Percentiles rank a stretch among this genome's conserved stretches.
These are phyloP conservation scores for Polydrusus pterygomalis DNA, from an alignment of 2,888 invertebrate genomes.

Conservation along the genomic window DNA sequence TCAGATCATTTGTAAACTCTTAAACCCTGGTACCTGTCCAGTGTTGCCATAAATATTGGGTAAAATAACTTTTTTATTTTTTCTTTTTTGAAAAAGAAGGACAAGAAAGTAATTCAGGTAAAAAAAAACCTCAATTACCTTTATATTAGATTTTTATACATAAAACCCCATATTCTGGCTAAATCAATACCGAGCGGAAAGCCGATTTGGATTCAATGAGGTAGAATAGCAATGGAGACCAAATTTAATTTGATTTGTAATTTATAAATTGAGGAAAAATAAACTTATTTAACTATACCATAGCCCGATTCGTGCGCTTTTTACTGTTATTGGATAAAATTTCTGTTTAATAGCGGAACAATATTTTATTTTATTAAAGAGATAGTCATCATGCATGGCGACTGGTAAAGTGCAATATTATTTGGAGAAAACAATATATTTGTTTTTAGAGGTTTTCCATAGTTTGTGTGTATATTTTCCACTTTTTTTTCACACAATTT, in stretches of 20 bases:
- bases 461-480: too few relatives aligned
- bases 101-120: not conserved
- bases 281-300: not conserved
- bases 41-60: too few relatives aligned
- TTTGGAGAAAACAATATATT: not conserved
- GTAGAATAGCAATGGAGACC: constrained; percentile 13
- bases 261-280: constrained; percentile 10
- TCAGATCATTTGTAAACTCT: too few relatives aligned
- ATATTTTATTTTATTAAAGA: too few relatives aligned
- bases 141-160: not conserved
- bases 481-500: too few relatives aligned
- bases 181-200: constrained; percentile 11
- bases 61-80: too few relatives aligned
- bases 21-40: too few relatives aligned
- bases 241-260: constrained; percentile 18
- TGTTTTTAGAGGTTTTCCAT: too few relatives aligned
- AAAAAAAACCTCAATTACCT: not conserved
- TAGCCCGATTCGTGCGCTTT: not conserved
- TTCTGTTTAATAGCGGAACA: not conserved
- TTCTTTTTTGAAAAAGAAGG: too few relatives aligned
- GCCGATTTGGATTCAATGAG: constrained; percentile 6
- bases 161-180: not conserved
- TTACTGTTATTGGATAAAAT: not conserved
- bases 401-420: not conserved
- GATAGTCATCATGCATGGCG: too few relatives aligned